phyloP scores from a whole-genome alignment of 2,888 invertebrate species.

The Zygothrica quintamaculata region DNA sequence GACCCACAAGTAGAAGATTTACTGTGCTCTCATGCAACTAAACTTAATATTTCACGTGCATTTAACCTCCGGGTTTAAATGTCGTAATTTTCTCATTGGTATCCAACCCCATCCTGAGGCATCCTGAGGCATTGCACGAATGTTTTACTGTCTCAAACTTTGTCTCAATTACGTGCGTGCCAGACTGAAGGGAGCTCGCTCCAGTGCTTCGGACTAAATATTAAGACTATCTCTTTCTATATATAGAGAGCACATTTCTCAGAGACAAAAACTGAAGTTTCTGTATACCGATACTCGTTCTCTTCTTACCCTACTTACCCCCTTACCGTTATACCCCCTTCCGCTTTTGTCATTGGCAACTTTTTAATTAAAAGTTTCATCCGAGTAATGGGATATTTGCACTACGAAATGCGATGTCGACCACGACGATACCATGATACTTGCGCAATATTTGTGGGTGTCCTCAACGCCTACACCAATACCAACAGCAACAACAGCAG shows the following conservation, averaged over 20 bases:
- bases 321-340: background rate
- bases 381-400: conserved; percentile 79
- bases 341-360: conserved; percentile 73
- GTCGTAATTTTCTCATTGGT: conserved; percentile 78
- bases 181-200: conserved; percentile 58
- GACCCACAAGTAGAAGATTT: conserved; percentile 71
- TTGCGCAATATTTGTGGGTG: conserved; percentile 73
- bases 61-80: conserved; percentile 77
- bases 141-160: conserved; percentile 75
- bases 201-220: conserved; percentile 52
- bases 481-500: no score
- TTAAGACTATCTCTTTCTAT: conserved; percentile 49
- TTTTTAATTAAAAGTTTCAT: conserved; percentile 82
- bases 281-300: no score
- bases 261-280: conserved; percentile 39
- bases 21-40: conserved; percentile 73
- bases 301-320: no score
- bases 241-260: conserved; percentile 53
- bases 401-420: conserved; percentile 70
- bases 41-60: conserved; percentile 78
- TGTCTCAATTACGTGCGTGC: conserved; percentile 79
- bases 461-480: conserved; percentile 14
- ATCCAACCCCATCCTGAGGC: conserved; percentile 44
- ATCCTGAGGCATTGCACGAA: conserved; percentile 61
- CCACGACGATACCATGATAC: conserved; percentile 62